Conservation (phyloP, 2,113 vertebrate genomes). For the Notechis scutatus region DNA sequence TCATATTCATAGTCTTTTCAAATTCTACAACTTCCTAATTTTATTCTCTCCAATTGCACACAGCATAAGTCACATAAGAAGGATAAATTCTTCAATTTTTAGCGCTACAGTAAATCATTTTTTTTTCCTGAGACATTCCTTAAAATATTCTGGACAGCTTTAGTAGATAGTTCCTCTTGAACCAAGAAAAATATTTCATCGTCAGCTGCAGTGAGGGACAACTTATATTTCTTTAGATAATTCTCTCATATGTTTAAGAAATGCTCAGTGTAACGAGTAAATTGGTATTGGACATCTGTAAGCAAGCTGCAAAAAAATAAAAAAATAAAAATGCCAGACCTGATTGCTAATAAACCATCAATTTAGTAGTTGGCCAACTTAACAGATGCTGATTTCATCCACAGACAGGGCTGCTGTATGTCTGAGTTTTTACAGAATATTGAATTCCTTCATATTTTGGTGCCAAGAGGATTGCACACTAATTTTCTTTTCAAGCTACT, state of each 20-base stretch:
- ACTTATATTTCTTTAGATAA: background rate
- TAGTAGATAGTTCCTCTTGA: background rate
- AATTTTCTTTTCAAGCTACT: slow-evolving; percentile 11
- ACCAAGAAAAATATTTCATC: background rate
- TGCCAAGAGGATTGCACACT: background rate
- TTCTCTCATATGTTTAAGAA: background rate
- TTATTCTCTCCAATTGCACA: background rate
- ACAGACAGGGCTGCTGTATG: background rate
- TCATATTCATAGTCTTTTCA: background rate
- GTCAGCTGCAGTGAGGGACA: background rate
- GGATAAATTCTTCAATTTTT: background rate
- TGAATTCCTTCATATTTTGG: background rate
- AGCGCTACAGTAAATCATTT: background rate
- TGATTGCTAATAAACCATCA: background rate
- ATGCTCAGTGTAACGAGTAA: background rate
- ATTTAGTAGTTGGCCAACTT: background rate
- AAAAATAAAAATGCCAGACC: background rate
- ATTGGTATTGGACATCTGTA: background rate
- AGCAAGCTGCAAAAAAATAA: background rate
- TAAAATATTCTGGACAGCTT: background rate
- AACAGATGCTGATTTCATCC: background rate
- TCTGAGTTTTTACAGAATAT: background rate
- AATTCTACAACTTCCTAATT: background rate
- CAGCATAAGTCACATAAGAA: background rate
- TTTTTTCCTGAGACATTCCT: slow-evolving; percentile 3